These are phyloP conservation scores for Xenopus borealis DNA, from an alignment of 2,113 vertebrate species.

Conservation along the genomic window DNA sequence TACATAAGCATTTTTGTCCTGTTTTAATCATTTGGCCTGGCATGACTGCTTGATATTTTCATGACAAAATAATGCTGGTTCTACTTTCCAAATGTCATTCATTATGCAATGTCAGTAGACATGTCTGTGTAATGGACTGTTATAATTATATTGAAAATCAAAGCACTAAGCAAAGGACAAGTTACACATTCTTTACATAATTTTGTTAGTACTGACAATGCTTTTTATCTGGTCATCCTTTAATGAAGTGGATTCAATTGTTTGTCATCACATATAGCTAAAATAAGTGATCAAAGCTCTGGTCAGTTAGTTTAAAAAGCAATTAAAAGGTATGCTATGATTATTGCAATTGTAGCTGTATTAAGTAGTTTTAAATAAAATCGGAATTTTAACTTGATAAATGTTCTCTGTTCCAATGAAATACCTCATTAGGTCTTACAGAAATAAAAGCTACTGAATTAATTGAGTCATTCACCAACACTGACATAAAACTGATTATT, in stretches of 20 bases:
- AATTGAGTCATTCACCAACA: slow-evolving; percentile 49
- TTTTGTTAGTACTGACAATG: background rate
- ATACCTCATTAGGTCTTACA: slow-evolving; percentile 52
- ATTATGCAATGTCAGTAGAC: too few relatives aligned
- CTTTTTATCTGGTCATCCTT: background rate
- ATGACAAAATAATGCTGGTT: too few relatives aligned
- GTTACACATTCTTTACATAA: background rate
- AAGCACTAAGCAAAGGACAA: background rate
- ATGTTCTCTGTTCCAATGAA: slow-evolving; percentile 49
- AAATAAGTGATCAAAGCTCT: background rate
- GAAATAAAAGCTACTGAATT: slow-evolving; percentile 50
- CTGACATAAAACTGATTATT: slow-evolving; percentile 54
- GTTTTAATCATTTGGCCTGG: too few relatives aligned
- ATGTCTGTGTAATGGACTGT: too few relatives aligned
- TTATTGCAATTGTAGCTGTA: slow-evolving; percentile 35
- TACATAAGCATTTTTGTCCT: too few relatives aligned
- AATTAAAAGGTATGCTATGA: slow-evolving; percentile 3
- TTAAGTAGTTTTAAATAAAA: slow-evolving; percentile 40
- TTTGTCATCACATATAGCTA: background rate
- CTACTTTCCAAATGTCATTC: too few relatives aligned
- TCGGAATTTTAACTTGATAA: slow-evolving; percentile 45
- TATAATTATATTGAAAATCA: too few relatives aligned
- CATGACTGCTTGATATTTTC: too few relatives aligned
- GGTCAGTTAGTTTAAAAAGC: background rate
- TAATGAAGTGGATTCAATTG: background rate